These are phyloP conservation scores for Pardosa pseudoannulata DNA, from an alignment of 2,888 invertebrate genomes.

Conservation along the genomic window DNA sequence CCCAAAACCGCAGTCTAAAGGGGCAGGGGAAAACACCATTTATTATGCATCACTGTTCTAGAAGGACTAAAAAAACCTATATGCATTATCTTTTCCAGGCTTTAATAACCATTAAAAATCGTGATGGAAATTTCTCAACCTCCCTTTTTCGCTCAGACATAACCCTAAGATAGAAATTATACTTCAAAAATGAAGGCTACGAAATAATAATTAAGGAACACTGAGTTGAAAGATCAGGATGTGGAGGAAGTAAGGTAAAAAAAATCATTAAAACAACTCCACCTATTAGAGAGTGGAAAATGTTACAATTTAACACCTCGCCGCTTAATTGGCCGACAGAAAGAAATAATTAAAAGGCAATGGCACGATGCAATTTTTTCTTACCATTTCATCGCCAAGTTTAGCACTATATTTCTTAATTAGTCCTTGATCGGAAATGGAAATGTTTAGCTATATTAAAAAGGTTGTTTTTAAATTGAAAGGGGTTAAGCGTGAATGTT, in stretches of 20 bases:
- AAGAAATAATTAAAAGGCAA: slow-evolving; percentile 52
- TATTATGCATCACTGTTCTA: background rate
- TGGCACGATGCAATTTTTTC: background rate
- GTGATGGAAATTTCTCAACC: slow-evolving; percentile 44
- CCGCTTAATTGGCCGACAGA: slow-evolving; percentile 42
- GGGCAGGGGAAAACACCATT: background rate
- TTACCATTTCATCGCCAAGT: slow-evolving; percentile 46
- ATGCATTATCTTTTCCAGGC: background rate
- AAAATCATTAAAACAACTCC: background rate
- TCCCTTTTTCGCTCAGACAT: slow-evolving; percentile 31
- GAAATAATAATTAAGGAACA: background rate
- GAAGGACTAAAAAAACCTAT: too few species aligned
- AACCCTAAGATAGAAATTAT: background rate
- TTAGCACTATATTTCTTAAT: slow-evolving; percentile 35
- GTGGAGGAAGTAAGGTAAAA: background rate
- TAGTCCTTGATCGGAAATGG: background rate
- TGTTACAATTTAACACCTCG: slow-evolving; percentile 61
- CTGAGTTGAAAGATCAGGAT: background rate
- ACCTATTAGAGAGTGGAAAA: slow-evolving; percentile 35
- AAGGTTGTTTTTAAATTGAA: too few species aligned
- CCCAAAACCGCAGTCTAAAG: too few species aligned
- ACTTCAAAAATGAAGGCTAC: background rate
- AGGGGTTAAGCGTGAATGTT: too few species aligned
- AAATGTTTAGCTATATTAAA: too few species aligned
- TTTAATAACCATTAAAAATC: slow-evolving; percentile 21